Percentiles rank a stretch among this genome's conserved stretches.
phyloP scores from a whole-genome alignment of 2,888 invertebrate species.

The Serrognathus titanus region DNA sequence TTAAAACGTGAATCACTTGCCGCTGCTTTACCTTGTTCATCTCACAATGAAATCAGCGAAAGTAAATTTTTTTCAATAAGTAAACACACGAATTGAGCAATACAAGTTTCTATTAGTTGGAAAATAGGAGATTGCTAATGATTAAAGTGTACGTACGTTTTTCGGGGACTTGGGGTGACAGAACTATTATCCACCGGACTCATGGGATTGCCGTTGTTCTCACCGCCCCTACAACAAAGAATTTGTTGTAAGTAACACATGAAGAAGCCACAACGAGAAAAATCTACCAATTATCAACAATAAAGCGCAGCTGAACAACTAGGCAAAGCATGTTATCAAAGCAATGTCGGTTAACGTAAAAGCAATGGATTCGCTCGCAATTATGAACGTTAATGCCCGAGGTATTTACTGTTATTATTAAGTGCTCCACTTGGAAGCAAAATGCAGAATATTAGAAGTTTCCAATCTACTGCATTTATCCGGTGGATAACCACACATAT shows the following conservation, averaged over 20 bases:
- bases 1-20: too few relatives aligned
- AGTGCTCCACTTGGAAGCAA: background rate
- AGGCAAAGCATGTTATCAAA: background rate
- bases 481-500: background rate
- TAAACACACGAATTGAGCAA: too few relatives aligned
- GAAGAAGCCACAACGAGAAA: too few relatives aligned
- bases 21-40: too few relatives aligned
- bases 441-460: constrained; percentile 10
- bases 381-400: background rate
- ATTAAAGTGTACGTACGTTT: constrained; percentile 31
- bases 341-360: background rate
- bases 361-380: background rate
- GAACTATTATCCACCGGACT: constrained; percentile 29
- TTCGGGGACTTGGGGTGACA: constrained; percentile 28
- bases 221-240: constrained; percentile 36
- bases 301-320: too few relatives aligned
- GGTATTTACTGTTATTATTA: background rate
- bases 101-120: too few relatives aligned
- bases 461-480: constrained; percentile 13
- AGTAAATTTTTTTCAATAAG: too few relatives aligned
- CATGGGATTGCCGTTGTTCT: constrained; percentile 35
- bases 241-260: constrained; percentile 22
- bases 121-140: background rate
- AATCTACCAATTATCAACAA: too few relatives aligned
- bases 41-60: too few relatives aligned